Conservation (phyloP, 2,888 invertebrate species). For the Drosophila cracens region DNA sequence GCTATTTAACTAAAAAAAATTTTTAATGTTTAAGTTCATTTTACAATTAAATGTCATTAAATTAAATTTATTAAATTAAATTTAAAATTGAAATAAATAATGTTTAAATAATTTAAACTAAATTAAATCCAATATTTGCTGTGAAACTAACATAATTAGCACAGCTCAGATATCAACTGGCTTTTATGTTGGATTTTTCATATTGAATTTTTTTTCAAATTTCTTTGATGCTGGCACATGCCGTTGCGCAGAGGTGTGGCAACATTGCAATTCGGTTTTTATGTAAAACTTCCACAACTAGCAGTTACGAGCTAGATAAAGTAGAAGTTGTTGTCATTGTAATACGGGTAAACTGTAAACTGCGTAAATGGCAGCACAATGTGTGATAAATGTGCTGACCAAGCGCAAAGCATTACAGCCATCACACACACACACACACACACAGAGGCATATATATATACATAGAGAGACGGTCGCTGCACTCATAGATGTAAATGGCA, state of each 20-base stretch:
- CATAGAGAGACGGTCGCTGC: constrained; percentile 33
- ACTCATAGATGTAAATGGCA: constrained; percentile 73
- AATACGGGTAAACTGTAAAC: neutral
- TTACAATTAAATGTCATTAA: neutral
- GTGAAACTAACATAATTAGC: neutral
- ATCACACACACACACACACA: constrained; percentile 1
- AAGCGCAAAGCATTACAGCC: constrained; percentile 54
- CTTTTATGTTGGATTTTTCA: too few relatives aligned
- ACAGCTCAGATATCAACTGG: neutral
- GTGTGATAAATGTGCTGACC: constrained; percentile 74
- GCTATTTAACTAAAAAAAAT: neutral
- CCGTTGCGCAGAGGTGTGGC: neutral
- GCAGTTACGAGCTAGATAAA: neutral
- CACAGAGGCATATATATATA: constrained; percentile 5
- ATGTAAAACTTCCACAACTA: neutral
- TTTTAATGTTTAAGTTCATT: neutral
- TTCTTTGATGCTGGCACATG: neutral
- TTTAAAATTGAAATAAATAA: too few relatives aligned
- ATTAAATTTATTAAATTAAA: neutral
- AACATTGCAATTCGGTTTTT: neutral
- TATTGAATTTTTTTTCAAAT: neutral
- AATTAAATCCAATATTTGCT: neutral
- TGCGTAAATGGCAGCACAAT: constrained; percentile 60
- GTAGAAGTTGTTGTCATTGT: neutral
- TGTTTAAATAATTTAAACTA: too few relatives aligned